A percentile compares a stretch with the other conserved stretches of the same genome.
Evolutionary conservation across 2,113 vertebrate genomes (phyloP).

Genomic region (Chaetops frenatus): DNA sequence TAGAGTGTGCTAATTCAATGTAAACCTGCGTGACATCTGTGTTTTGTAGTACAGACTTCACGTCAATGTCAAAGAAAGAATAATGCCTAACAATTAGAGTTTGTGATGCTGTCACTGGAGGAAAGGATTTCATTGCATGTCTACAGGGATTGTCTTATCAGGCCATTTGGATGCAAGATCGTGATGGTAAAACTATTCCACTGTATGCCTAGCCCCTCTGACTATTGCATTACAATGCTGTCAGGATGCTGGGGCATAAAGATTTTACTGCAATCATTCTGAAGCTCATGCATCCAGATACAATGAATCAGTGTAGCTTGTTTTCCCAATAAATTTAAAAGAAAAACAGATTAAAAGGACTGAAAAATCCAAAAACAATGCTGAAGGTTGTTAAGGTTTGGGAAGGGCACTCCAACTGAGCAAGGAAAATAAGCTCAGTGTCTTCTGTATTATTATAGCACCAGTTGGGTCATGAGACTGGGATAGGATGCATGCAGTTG

Average conservation of each 20-base stretch:
- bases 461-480: not conserved
- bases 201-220: constrained; percentile 28
- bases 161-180: constrained; percentile 56
- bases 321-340: not conserved
- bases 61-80: constrained; percentile 38
- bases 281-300: not conserved
- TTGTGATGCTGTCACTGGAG: constrained; percentile 40
- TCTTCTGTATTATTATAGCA: not conserved
- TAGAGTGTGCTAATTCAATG: not conserved
- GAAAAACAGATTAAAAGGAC: not conserved
- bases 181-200: constrained; percentile 47
- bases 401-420: not conserved
- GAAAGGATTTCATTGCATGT: constrained; percentile 48
- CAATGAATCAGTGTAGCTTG: not conserved
- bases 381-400: not conserved
- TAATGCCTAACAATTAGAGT: constrained; percentile 46
- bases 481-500: not conserved
- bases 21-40: not conserved
- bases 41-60: constrained; percentile 5
- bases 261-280: constrained; percentile 20
- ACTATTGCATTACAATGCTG: constrained; percentile 41
- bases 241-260: constrained; percentile 15
- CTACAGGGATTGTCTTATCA: constrained; percentile 56
- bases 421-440: not conserved
- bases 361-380: not conserved